Percentiles rank a stretch among this genome's conserved stretches.
Evolutionary conservation across 2,797 vertebrate genomes (phyloP).

Genomic region (Phyllotis vaccarum): DNA sequence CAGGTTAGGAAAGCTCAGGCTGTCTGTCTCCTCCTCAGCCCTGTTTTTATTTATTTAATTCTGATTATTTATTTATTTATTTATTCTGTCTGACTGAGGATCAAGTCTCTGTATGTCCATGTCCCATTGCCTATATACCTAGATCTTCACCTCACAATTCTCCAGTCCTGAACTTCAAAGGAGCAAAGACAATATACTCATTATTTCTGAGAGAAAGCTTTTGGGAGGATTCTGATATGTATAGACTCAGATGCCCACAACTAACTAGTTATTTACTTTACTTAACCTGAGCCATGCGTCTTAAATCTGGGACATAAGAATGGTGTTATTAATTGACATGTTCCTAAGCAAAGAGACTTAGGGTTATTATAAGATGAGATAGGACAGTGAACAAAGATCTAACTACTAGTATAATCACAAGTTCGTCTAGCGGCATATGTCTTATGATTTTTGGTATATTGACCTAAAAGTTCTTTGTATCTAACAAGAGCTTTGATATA

Average conservation of each 20-base stretch:
- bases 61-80: no score
- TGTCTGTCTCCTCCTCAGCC: neutral
- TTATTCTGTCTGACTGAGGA: neutral
- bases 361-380: neutral
- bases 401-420: neutral
- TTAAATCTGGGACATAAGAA: neutral
- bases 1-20: neutral
- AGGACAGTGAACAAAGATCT: neutral
- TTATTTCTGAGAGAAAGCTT: neutral
- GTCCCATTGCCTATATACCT: no score
- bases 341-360: neutral
- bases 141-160: no score
- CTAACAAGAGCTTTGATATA: neutral
- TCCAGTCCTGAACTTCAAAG: neutral
- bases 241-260: neutral
- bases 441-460: neutral
- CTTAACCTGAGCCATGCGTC: neutral
- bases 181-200: neutral
- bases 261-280: neutral
- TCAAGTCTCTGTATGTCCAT: neutral
- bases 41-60: no score
- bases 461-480: neutral
- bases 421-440: neutral
- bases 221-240: neutral
- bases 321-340: neutral